These are phyloP conservation scores for Cetoscarus ocellatus DNA, from an alignment of 2,797 vertebrate genomes.

Conservation along the genomic window DNA sequence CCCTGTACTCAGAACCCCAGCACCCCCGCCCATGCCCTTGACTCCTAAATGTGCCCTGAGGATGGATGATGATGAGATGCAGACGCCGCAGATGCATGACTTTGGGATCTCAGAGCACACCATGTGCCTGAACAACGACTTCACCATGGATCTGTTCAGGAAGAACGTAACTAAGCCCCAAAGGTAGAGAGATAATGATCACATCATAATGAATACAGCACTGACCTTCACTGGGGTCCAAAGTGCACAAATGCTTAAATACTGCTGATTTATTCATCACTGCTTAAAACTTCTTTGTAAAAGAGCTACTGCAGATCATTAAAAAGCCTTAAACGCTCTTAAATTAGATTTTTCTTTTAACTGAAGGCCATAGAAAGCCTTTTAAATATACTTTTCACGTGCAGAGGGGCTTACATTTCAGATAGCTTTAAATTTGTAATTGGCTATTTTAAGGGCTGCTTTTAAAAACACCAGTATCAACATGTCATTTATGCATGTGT, in stretches of 20 bases:
- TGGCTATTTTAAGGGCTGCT: too few species aligned
- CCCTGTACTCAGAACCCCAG: constrained; percentile 19
- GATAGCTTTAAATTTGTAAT: too few species aligned
- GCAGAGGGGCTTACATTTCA: too few species aligned
- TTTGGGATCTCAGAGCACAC: constrained; percentile 91
- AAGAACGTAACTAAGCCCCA: constrained; percentile 77
- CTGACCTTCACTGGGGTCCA: constrained; percentile 10
- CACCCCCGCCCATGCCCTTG: constrained; percentile 61
- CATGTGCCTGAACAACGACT: constrained; percentile 91
- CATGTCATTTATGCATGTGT: too few species aligned
- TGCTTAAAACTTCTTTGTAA: constrained; percentile 1
- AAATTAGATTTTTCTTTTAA: too few species aligned
- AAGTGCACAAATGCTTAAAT: background rate
- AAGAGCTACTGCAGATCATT: too few species aligned
- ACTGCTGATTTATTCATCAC: background rate
- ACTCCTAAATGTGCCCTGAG: constrained; percentile 86
- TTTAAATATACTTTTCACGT: too few species aligned
- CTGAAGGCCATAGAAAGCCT: too few species aligned
- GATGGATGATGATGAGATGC: constrained; percentile 85
- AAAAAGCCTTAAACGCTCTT: too few species aligned
- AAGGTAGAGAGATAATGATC: constrained; percentile 58
- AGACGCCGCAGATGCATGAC: constrained; percentile 88
- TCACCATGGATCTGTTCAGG: constrained; percentile 88
- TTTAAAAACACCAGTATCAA: too few species aligned
- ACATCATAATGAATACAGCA: background rate